Percentiles rank a stretch among this genome's conserved stretches.
Evolutionary conservation across 2,113 vertebrate genomes (phyloP).

Genomic region (Rhineura floridana): DNA sequence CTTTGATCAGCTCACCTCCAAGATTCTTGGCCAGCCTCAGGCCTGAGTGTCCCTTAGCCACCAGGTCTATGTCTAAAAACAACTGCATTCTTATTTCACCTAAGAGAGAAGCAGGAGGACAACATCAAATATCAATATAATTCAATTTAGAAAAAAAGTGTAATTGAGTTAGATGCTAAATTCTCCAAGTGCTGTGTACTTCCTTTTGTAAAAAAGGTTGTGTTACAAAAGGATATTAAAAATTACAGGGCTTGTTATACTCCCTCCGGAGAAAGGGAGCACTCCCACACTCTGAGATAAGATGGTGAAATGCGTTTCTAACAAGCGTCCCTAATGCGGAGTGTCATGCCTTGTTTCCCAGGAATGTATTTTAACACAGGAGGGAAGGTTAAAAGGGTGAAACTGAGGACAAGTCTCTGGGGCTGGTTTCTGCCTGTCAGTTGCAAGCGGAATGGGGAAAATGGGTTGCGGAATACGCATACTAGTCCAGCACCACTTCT

Average conservation of each 20-base stretch:
- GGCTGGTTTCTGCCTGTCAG: not conserved
- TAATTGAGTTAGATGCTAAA: conserved; percentile 68
- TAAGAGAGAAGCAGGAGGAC: not conserved
- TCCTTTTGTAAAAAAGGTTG: conserved; percentile 52
- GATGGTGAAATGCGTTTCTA: conserved; percentile 17
- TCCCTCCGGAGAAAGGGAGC: conserved; percentile 33
- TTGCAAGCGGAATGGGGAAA: not conserved
- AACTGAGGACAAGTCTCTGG: not conserved
- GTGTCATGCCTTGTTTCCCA: conserved; percentile 58
- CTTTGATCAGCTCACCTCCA: not conserved
- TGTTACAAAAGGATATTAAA: conserved; percentile 53
- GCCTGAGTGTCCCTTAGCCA: not conserved
- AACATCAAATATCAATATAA: conserved; percentile 23
- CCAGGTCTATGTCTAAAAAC: conserved; percentile 49
- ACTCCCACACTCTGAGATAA: conserved; percentile 2
- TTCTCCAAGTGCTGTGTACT: conserved; percentile 56
- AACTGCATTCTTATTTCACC: conserved; percentile 19
- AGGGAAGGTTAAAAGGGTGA: not conserved
- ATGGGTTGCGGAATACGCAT: too few species aligned
- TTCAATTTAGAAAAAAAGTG: conserved; percentile 48
- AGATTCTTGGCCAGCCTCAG: not conserved
- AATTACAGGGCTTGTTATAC: conserved; percentile 21
- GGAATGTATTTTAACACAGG: conserved; percentile 1
- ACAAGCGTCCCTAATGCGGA: conserved; percentile 47
- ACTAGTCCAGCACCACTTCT: too few species aligned